phyloP scores from a whole-genome alignment of 1,140 invertebrate species.

The Nylanderia fulva region DNA sequence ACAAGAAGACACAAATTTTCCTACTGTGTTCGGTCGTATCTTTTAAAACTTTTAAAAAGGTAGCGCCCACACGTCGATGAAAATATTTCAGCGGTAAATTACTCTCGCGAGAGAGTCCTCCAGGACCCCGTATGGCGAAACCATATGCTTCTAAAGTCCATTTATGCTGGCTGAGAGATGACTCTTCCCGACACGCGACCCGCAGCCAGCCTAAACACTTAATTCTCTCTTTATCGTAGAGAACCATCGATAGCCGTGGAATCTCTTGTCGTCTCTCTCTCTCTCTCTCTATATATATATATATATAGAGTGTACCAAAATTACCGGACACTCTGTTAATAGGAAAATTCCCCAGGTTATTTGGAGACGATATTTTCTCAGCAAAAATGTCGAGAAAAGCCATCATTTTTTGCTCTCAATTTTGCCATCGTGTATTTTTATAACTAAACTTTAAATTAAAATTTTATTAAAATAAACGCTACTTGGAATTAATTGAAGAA shows the following conservation, averaged over 20 bases:
- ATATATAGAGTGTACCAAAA: too few species aligned
- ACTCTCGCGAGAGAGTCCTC: slow-evolving; percentile 49
- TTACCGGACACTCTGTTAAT: too few species aligned
- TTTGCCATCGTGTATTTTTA: too few species aligned
- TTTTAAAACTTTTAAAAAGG: slow-evolving; percentile 10
- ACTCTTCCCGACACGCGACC: slow-evolving; percentile 80
- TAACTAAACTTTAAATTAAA: too few species aligned
- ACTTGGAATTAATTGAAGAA: too few species aligned
- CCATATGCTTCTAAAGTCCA: slow-evolving; percentile 76
- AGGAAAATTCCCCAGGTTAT: too few species aligned
- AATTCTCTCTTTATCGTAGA: slow-evolving; percentile 60
- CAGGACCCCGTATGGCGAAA: slow-evolving; percentile 66
- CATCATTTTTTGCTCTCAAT: too few species aligned
- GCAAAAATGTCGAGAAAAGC: too few species aligned
- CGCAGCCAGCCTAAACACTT: slow-evolving; percentile 71
- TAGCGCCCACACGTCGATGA: slow-evolving; percentile 36
- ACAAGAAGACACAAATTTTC: too few species aligned
- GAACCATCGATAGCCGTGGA: slow-evolving; percentile 58
- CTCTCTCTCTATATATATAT: not conserved
- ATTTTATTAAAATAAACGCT: too few species aligned
- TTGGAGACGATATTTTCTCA: too few species aligned
- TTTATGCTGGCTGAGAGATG: slow-evolving; percentile 79
- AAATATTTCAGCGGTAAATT: slow-evolving; percentile 36
- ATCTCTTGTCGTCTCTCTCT: not conserved
- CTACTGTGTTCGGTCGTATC: too few species aligned